These are phyloP conservation scores for Rhingia campestris DNA, from an alignment of 2,888 invertebrate species.

Conservation along the genomic window DNA sequence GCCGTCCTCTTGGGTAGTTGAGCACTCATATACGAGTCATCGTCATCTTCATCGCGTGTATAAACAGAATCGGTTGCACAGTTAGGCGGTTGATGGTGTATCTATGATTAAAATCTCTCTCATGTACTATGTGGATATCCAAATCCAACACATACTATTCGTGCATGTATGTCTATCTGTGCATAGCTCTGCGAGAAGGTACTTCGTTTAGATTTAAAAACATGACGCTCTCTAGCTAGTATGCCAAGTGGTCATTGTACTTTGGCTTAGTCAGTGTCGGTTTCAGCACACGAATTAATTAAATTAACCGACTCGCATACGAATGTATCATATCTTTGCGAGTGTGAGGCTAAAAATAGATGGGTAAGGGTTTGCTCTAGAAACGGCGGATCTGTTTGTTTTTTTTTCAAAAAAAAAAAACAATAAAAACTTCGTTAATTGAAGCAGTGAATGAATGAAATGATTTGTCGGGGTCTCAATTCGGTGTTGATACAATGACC, in stretches of 20 bases:
- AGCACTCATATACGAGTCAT: constrained; percentile 25
- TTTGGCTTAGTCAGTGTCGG: constrained; percentile 13
- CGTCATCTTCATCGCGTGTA: constrained; percentile 21
- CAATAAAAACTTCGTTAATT: constrained; percentile 1
- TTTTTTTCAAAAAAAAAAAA: background rate
- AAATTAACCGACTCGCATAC: constrained; percentile 27
- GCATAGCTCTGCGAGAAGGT: constrained; percentile 9
- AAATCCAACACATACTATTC: background rate
- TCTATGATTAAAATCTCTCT: constrained; percentile 22
- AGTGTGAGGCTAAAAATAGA: constrained; percentile 32
- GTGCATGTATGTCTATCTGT: constrained; percentile 5
- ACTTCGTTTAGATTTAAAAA: constrained; percentile 31
- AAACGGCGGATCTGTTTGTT: background rate
- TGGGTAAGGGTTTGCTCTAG: constrained; percentile 23
- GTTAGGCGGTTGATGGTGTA: constrained; percentile 25
- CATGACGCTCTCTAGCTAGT: background rate
- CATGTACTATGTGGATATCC: background rate
- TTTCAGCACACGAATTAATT: constrained; percentile 47
- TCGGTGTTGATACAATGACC: no score
- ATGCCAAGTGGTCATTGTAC: constrained; percentile 34
- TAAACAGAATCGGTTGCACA: constrained; percentile 5
- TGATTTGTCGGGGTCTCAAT: background rate
- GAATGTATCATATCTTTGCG: background rate
- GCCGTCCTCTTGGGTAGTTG: background rate
- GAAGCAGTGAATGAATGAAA: background rate